Base-by-base conservation (phyloP, 2,888 invertebrate species). In the Spisula subtruncata region DNA sequence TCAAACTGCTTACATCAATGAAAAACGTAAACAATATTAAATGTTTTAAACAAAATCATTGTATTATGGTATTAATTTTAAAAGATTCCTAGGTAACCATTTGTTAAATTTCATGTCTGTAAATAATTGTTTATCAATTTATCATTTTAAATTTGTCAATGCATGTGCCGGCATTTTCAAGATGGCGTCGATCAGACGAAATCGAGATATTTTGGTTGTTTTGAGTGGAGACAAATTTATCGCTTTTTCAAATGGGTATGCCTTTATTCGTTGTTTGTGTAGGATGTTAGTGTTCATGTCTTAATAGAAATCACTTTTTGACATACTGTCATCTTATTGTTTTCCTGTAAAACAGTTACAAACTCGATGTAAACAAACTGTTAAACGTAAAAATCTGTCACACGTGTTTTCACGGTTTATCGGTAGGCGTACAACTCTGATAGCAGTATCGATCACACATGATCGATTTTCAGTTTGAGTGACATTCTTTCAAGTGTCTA, bases 111-210 rank as follows among this genome's bases (percentile, higher is more conserved):
- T 66, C n/a, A 25, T 25, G 0, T n/a, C 60, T 66, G 60, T 25
- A 25, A 66, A 66, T n/a, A 25, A n/a, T 66, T 16, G 35, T 32
- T 75, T 12, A 75, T 5, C 8, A 66, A 6, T 75, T 75, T 35
- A 16, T 75, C 14, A 32, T 6, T 75, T 75, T 75, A 18, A 75
- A 10, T 75, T 92, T 91, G 83, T 83, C 60, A 81, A 87, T 66
- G 92, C 75, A 89, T n/a, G 90, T 88, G 81, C 89, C 51, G 85
- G 85, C 85, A 51, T 89, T 83, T 87, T 89, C 88, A 94, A 88
- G 86, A 95, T 95, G 95, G 95, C 95, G 89, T 85, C 94, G n/a
- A 86, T 95, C 66, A 91, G 90, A 87, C 83, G 84, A 29, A 87
- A 86, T 75, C 81, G 66, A 18, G 86, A 89, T 14, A 81, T 54